phyloP scores from a whole-genome alignment of 2,888 invertebrate genomes.

The Drosophila fungiperda region DNA sequence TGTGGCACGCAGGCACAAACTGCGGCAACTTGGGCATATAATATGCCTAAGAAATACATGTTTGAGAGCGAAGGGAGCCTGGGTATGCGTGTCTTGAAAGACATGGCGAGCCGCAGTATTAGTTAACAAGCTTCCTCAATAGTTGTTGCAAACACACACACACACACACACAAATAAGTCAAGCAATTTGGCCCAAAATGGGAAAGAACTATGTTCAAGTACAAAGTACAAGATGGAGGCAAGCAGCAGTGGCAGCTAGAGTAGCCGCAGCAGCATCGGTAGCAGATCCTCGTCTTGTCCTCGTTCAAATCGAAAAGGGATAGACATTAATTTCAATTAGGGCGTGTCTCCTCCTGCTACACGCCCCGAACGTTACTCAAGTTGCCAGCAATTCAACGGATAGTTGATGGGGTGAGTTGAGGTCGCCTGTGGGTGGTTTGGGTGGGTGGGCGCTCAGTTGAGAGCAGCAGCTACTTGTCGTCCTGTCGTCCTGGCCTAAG shows the following conservation, averaged over 20 bases:
- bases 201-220: conserved; percentile 52
- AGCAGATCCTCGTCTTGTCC: conserved; percentile 4
- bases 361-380: conserved; percentile 55
- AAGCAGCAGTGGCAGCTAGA: background rate
- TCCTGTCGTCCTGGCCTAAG: conserved; percentile 36
- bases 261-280: background rate
- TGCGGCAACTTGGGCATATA: conserved; percentile 18
- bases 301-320: conserved; percentile 70
- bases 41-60: conserved; percentile 33
- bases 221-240: conserved; percentile 34
- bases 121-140: conserved; percentile 54
- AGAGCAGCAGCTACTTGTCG: conserved; percentile 46
- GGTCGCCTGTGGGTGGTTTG: background rate
- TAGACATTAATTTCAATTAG: conserved; percentile 82
- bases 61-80: background rate
- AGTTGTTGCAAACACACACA: conserved; percentile 17
- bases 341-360: conserved; percentile 42
- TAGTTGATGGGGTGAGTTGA: background rate
- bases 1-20: conserved; percentile 57
- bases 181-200: conserved; percentile 49
- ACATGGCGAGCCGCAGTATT: conserved; percentile 35
- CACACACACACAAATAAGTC: conserved; percentile 42
- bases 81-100: conserved; percentile 52
- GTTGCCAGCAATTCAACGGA: conserved; percentile 25
- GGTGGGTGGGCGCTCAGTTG: background rate